These are phyloP conservation scores for Troides aeacus DNA, from an alignment of 2,888 invertebrate species.

Conservation along the genomic window DNA sequence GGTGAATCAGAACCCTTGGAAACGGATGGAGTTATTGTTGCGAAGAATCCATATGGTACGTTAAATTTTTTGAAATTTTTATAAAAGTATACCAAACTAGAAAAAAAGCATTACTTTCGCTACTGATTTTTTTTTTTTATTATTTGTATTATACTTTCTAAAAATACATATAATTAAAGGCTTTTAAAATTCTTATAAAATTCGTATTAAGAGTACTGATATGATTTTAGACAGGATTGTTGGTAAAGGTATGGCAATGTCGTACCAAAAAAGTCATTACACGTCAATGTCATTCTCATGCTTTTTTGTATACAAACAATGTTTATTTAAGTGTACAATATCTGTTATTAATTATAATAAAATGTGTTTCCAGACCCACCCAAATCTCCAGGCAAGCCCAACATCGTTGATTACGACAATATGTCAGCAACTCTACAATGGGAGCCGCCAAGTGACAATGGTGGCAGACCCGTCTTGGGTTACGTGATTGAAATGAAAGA, in stretches of 20 bases:
- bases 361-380: conserved; percentile 85
- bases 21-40: conserved; percentile 91
- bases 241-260: no score
- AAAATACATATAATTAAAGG: no score
- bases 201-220: no score
- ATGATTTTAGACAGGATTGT: no score
- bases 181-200: no score
- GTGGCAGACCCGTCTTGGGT: conserved; percentile 93
- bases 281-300: conserved; percentile 22
- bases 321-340: neutral
- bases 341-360: conserved; percentile 1
- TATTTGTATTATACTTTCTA: no score
- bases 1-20: conserved; percentile 98
- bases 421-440: conserved; percentile 94
- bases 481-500: conserved; percentile 96
- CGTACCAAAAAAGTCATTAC: neutral
- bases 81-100: neutral
- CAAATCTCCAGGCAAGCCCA: conserved; percentile 93
- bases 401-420: conserved; percentile 95
- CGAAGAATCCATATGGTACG: conserved; percentile 97
- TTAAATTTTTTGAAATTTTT: conserved; percentile 16
- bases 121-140: no score
- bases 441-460: conserved; percentile 93
- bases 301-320: conserved; percentile 40
- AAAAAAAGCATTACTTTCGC: no score